Percentiles rank a stretch among this genome's conserved stretches.
These are phyloP conservation scores for Cheilosia impressa DNA, from an alignment of 2,888 invertebrate species.

Conservation along the genomic window DNA sequence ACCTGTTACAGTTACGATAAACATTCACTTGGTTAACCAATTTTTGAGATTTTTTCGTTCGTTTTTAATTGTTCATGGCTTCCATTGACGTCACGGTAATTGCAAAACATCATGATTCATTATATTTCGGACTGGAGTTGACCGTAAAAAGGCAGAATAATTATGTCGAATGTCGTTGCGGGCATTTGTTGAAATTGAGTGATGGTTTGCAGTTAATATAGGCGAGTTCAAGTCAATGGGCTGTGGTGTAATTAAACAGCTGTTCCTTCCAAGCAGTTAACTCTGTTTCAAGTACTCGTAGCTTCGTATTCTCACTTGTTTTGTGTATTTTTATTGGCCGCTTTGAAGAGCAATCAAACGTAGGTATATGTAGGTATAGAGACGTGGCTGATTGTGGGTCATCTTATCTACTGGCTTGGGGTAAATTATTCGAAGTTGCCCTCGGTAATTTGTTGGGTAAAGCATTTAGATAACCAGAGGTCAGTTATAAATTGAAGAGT, in stretches of 20 bases:
- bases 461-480: too few relatives aligned
- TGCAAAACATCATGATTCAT: conserved; percentile 34
- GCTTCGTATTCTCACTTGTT: too few relatives aligned
- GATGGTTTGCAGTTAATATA: not conserved
- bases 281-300: too few relatives aligned
- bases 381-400: too few relatives aligned
- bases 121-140: conserved; percentile 35
- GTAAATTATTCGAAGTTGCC: too few relatives aligned
- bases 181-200: conserved; percentile 10
- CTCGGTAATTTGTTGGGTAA: too few relatives aligned
- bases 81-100: conserved; percentile 76
- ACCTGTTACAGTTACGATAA: conserved; percentile 49
- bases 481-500: too few relatives aligned
- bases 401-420: too few relatives aligned
- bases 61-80: conserved; percentile 74
- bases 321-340: too few relatives aligned
- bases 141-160: conserved; percentile 33
- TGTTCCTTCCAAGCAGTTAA: not conserved
- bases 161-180: conserved; percentile 24
- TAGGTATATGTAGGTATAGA: too few relatives aligned
- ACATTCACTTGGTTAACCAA: conserved; percentile 32
- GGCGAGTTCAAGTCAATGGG: not conserved
- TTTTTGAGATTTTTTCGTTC: conserved; percentile 2
- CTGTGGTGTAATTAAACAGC: not conserved
- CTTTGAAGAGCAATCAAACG: too few relatives aligned